phyloP scores from a whole-genome alignment of 2,797 vertebrate species.

The Danio aesculapii region DNA sequence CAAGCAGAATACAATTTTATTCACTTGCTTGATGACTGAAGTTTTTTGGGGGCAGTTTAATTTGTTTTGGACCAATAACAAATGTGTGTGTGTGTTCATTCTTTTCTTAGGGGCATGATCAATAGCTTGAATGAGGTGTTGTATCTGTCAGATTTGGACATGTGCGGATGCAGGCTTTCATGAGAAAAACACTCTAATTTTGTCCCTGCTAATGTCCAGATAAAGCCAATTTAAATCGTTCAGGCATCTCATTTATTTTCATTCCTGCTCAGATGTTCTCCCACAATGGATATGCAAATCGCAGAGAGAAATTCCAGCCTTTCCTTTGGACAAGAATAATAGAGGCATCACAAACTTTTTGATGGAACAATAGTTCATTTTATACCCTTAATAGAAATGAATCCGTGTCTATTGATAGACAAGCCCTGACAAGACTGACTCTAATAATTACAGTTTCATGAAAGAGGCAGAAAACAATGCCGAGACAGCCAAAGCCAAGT shows the following conservation, averaged over 20 bases:
- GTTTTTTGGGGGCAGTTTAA: slow-evolving; percentile 10
- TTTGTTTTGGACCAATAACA: slow-evolving; percentile 38
- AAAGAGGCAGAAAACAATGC: slow-evolving; percentile 42
- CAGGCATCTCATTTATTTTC: slow-evolving; percentile 57
- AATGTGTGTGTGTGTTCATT: slow-evolving; percentile 20
- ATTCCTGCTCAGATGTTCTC: slow-evolving; percentile 47
- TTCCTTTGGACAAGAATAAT: slow-evolving; percentile 31
- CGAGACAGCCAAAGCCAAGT: slow-evolving; percentile 17
- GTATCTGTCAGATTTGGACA: slow-evolving; percentile 51
- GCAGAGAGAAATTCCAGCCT: slow-evolving; percentile 53
- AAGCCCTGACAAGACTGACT: slow-evolving; percentile 53
- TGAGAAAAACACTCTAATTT: slow-evolving; percentile 51
- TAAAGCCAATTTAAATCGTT: slow-evolving; percentile 57
- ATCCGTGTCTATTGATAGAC: slow-evolving; percentile 50
- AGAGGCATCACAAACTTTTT: slow-evolving; percentile 52
- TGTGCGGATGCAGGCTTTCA: slow-evolving; percentile 44
- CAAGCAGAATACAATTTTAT: slow-evolving; percentile 33
- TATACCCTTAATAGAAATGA: slow-evolving; percentile 59
- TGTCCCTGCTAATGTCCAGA: slow-evolving; percentile 49
- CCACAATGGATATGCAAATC: slow-evolving; percentile 59
- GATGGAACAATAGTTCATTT: slow-evolving; percentile 53
- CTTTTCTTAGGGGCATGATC: slow-evolving; percentile 36
- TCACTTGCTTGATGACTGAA: slow-evolving; percentile 16
- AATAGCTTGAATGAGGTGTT: slow-evolving; percentile 44
- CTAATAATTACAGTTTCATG: slow-evolving; percentile 55